Percentiles rank a stretch among this genome's conserved stretches.
These are phyloP conservation scores for Diachasmimorpha longicaudata DNA, from an alignment of 1,140 invertebrate species.

Conservation along the genomic window DNA sequence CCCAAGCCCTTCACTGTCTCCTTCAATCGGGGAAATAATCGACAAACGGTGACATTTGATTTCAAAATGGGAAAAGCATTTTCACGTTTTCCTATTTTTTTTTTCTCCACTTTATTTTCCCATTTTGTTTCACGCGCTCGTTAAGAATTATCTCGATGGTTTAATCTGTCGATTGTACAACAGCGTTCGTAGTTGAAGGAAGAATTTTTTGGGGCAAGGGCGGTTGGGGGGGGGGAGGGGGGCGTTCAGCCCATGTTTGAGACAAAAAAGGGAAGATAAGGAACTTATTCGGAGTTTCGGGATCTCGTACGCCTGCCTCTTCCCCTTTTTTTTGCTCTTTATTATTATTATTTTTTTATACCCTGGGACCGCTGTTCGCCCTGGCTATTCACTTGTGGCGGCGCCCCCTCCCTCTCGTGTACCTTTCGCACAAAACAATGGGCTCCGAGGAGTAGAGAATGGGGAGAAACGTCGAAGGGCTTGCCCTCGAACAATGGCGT, in stretches of 20 bases:
- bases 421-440: slow-evolving; percentile 22
- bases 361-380: not conserved
- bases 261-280: not conserved
- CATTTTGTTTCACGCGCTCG: not conserved
- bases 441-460: not conserved
- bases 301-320: not conserved
- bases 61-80: not conserved
- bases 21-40: not conserved
- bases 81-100: not conserved
- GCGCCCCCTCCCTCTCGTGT: not conserved
- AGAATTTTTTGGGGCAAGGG: not conserved
- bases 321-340: not conserved
- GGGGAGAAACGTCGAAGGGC: not conserved
- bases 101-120: not conserved
- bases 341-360: slow-evolving; percentile 2
- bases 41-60: not conserved
- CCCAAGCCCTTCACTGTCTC: not conserved
- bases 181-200: not conserved
- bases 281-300: not conserved
- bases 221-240: not conserved
- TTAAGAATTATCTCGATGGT: not conserved
- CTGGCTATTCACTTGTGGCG: slow-evolving; percentile 2
- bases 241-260: not conserved
- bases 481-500: slow-evolving; percentile 16
- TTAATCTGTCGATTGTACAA: not conserved